phyloP scores from a whole-genome alignment of 2,888 invertebrate genomes.

The Slavum lentiscoides region DNA sequence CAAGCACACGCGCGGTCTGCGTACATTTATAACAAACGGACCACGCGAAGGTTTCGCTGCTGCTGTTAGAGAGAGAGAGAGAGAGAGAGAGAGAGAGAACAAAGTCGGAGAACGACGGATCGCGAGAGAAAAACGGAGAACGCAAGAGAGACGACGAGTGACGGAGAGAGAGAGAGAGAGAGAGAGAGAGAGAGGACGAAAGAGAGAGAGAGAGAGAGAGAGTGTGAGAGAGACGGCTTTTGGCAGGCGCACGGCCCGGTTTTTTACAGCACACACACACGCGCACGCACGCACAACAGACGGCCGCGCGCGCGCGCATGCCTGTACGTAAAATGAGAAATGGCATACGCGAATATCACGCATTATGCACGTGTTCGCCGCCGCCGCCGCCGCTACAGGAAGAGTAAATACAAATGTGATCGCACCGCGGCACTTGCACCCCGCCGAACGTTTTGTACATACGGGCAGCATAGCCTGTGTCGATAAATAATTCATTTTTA shows the following conservation, averaged over 20 bases:
- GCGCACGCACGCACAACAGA: too few species aligned
- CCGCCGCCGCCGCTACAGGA: neutral
- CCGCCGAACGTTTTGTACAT: too few species aligned
- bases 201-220: neutral
- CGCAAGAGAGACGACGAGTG: neutral
- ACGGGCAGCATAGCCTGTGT: too few species aligned
- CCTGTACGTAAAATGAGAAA: constrained; percentile 44
- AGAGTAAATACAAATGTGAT: constrained; percentile 18
- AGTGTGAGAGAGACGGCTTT: neutral
- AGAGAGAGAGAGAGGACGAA: too few species aligned
- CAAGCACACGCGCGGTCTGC: too few species aligned
- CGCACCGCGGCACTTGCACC: neutral
- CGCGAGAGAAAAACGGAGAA: too few species aligned
- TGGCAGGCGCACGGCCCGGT: constrained; percentile 30
- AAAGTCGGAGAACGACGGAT: too few species aligned
- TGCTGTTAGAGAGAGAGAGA: too few species aligned
- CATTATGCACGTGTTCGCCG: constrained; percentile 41
- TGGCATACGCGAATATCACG: constrained; percentile 45
- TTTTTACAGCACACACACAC: neutral
- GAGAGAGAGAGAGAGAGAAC: too few species aligned
- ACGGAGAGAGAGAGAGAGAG: neutral
- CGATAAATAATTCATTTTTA: too few species aligned
- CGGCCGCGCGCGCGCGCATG: neutral
- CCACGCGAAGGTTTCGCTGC: too few species aligned
- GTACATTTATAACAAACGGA: too few species aligned